Conservation (phyloP, 2,888 invertebrate genomes). For the Pristionchus arcanus region DNA sequence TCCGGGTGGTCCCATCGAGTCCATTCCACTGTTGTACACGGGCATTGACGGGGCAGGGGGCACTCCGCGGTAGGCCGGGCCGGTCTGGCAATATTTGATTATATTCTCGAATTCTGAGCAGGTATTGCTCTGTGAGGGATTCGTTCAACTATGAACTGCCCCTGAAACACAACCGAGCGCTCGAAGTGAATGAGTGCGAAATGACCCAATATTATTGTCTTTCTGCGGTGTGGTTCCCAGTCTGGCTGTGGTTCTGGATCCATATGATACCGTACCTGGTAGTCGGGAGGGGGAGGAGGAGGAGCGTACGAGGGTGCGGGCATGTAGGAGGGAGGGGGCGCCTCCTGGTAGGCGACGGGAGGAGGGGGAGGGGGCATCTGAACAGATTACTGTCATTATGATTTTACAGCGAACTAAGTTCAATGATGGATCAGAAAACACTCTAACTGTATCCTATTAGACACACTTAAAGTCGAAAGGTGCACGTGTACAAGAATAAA, state of each 20-base stretch:
- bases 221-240: not conserved
- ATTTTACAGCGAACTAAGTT: not conserved
- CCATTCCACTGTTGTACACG: slow-evolving; percentile 40
- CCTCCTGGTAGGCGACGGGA: slow-evolving; percentile 16
- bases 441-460: no score
- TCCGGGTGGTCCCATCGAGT: slow-evolving; percentile 24
- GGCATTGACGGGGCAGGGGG: slow-evolving; percentile 37
- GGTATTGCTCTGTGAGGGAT: not conserved
- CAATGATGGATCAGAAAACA: not conserved
- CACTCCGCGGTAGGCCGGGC: not conserved
- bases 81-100: not conserved
- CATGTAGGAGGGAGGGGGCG: slow-evolving; percentile 36
- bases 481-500: no score
- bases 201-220: no score
- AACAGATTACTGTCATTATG: not conserved
- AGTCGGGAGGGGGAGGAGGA: slow-evolving; percentile 26
- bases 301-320: slow-evolving; percentile 11
- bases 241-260: not conserved
- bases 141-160: not conserved
- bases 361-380: slow-evolving; percentile 32
- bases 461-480: no score
- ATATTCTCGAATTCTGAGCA: not conserved
- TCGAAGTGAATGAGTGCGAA: not conserved
- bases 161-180: not conserved
- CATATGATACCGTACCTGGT: not conserved